Evolutionary conservation across 2,888 invertebrate genomes (phyloP), one percentile per base, ranked within the genome.

Genomic region (Erebia ligea): DNA sequence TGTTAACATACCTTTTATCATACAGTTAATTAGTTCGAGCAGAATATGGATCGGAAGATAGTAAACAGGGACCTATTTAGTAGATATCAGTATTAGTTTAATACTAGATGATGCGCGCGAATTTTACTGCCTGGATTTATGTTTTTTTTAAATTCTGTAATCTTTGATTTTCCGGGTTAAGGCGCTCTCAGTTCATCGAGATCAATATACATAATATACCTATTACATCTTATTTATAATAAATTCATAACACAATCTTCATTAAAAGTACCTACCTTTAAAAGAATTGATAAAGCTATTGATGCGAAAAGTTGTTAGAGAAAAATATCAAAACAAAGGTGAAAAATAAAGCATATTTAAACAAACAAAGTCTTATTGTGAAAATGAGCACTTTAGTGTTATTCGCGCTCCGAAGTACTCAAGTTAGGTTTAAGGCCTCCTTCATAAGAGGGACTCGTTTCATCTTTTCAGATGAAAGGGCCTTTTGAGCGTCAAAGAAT

Each of bases 1-100:
- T 62, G 62, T 62, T 48, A 62, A 62, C 62, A 62, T 62, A 62
- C 45, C 21, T 62, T 48, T 48, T 62, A 61, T 61, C 11, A 17
- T 21, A 48, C 48, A 62, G 48, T 21, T 62, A 48, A 62, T 48
- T 62, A 48, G 48, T 21, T 62, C 19, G 21, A 48, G 45, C 21
- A 21, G 45, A 34, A 15, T 15, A 11, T 3, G 25, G 15, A 15
- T 57, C 8, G 8, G 62, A 21, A 59, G 1, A 4, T 61, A 6
- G 45, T 42, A 11, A 19, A 45, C 45, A 40, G 13, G 54, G 15
- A 13, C 13, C 21, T 21, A 56, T 19, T 6, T 25, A 57, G 56
- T 25, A 57, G 25, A 25, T 25, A 6, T 19, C 52, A 6, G 34
- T 34, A 34, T 34, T 34, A 34, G 34, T 34, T 34, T 34, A 34